phyloP scores from a whole-genome alignment of 1,140 invertebrate genomes.

The Wasmannia auropunctata region DNA sequence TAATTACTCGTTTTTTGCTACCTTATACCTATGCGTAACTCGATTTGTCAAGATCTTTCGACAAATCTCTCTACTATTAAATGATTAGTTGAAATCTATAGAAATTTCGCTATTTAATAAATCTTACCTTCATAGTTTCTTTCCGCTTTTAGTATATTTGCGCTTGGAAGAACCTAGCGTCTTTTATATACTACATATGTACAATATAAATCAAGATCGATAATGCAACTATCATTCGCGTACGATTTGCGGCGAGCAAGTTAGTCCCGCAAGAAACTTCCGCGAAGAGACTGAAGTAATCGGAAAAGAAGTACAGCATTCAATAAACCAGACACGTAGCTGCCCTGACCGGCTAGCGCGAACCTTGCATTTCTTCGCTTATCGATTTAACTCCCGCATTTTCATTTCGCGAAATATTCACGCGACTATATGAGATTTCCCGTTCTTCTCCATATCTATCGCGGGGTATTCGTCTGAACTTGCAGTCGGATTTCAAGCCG shows the following conservation, averaged over 20 bases:
- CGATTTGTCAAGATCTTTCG: not conserved
- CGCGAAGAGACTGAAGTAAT: not conserved
- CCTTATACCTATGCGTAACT: not conserved
- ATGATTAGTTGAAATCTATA: not conserved
- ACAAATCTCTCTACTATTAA: not conserved
- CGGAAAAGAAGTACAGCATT: constrained; percentile 20
- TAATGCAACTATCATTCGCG: not conserved
- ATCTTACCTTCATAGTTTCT: not conserved
- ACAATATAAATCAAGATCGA: not conserved
- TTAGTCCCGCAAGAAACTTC: not conserved
- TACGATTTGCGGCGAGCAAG: not conserved
- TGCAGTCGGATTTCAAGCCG: constrained; percentile 30
- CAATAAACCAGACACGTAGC: constrained; percentile 35
- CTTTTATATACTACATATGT: not conserved
- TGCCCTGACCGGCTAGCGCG: not conserved
- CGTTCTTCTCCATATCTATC: constrained; percentile 7
- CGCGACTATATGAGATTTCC: constrained; percentile 44
- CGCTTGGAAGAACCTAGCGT: not conserved
- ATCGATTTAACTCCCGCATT: constrained; percentile 62
- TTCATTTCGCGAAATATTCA: constrained; percentile 54
- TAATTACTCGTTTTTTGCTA: constrained; percentile 4
- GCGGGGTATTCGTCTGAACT: constrained; percentile 38
- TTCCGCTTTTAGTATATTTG: not conserved
- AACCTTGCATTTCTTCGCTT: not conserved
- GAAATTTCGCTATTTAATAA: not conserved